Conservation (phyloP, 23 tunicate genomes). For the Styela clava region DNA sequence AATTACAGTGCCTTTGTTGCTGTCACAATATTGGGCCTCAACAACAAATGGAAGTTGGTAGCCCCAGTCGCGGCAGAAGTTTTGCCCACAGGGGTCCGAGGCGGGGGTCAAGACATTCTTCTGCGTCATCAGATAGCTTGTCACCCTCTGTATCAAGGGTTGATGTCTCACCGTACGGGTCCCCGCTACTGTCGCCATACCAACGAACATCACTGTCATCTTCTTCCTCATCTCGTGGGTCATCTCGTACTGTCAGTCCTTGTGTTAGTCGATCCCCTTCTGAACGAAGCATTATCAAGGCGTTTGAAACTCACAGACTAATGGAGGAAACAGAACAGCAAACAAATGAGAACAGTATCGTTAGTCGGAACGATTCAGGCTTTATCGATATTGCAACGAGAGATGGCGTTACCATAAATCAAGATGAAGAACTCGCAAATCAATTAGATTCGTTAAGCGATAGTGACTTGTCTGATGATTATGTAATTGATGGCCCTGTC, state of each 20-base stretch:
- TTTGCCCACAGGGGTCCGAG: not conserved
- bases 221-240: slow-evolving; percentile 13
- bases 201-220: slow-evolving; percentile 5
- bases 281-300: not conserved
- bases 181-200: slow-evolving; percentile 4
- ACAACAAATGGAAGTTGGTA: not conserved
- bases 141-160: slow-evolving; percentile 17
- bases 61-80: slow-evolving; percentile 21
- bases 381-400: not conserved
- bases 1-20: slow-evolving; percentile 4
- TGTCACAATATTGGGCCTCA: not conserved
- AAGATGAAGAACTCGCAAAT: slow-evolving; percentile 11
- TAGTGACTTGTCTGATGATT: slow-evolving; percentile 31
- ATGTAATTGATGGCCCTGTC: slow-evolving; percentile 30
- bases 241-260: slow-evolving; percentile 12
- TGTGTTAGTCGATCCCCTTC: slow-evolving; percentile 13
- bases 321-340: not conserved
- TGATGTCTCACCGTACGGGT: slow-evolving; percentile 5
- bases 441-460: slow-evolving; percentile 24
- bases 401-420: not conserved
- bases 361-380: slow-evolving; percentile 1
- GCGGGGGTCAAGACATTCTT: slow-evolving; percentile 17
- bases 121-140: slow-evolving; percentile 17
- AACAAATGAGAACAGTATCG: too few relatives aligned
- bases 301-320: slow-evolving; percentile 5